These are phyloP conservation scores for Pentamera pediparva DNA, from an alignment of 53 echinoderm and acorn worm genomes.

Conservation along the genomic window DNA sequence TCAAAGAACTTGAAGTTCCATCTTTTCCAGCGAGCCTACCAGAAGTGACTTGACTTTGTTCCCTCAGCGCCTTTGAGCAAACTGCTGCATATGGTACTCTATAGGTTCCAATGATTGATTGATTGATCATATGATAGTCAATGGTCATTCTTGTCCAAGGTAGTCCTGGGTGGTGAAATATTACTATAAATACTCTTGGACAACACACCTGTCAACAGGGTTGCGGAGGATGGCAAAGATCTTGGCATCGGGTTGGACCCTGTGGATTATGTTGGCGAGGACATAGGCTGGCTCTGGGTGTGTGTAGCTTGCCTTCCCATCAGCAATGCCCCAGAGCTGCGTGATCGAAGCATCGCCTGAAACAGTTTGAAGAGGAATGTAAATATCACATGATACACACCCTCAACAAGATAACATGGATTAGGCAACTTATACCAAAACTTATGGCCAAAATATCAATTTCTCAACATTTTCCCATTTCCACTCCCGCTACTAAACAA, in stretches of 20 bases:
- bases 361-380: neutral
- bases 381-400: neutral
- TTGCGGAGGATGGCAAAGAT: constrained; percentile 29
- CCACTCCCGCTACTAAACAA: neutral
- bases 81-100: no score
- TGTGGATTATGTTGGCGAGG: constrained; percentile 15
- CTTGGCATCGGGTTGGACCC: constrained; percentile 27
- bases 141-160: neutral
- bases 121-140: neutral
- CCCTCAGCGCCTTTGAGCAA: no score
- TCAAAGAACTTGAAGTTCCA: no score
- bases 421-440: neutral
- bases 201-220: constrained; percentile 17
- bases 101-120: neutral
- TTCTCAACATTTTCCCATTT: neutral
- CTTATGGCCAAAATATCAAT: neutral
- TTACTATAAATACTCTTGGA: no score
- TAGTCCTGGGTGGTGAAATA: no score
- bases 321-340: constrained; percentile 5
- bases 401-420: no score
- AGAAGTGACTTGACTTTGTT: no score
- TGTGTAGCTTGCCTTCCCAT: constrained; percentile 10
- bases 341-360: constrained; percentile 27
- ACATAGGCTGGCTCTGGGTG: constrained; percentile 11
- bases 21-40: no score